Base-by-base conservation (phyloP, 2,113 vertebrate genomes). In the Lepisosteus oculatus region DNA sequence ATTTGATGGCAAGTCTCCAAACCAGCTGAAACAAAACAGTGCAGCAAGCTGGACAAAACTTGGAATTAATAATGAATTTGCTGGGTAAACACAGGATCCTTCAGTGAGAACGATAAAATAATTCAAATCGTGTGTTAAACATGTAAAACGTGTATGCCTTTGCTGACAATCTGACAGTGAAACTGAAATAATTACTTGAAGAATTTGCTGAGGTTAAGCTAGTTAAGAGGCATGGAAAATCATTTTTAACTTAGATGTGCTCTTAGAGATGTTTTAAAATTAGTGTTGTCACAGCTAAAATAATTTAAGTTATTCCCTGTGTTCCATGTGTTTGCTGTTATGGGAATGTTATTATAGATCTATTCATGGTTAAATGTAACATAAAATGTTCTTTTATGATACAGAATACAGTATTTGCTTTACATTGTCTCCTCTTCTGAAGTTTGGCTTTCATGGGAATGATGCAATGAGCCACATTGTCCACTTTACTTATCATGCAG, bases 131-230 rank as follows among this genome's bases (percentile, higher is more conserved):
- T 80, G 70, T 84, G 79, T 83, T 74, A 77, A 87, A 76, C 56
- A 65, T 76, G 85, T 86, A 75, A 88, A 89, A 89, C 83, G 86
- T 88, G 75, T 77, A 88, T 79, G 81, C 69, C 74, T 75, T 69
- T 69, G 8, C 72, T 5, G 54, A 70, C 71, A 75, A 73, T 63
- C 75, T 77, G 77, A 12, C 63, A 55, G 66, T 42, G 12, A 29
- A 43, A 57, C n/a, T 6, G 29, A 61, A 67, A 67, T 59, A 55
- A 6, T 64, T 45, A 11, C 69, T 56, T 55, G 57, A 61, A 67
- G 69, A 62, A 66, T 9, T 47, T 72, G 42, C 13, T 15, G 63
- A 41, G 45, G 59, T 70, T 51, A 55, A 42, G 78, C 65, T 71
- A 55, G 54, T 55, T 72, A 68, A 11, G 4, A 63, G 57, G 51